Evolutionary conservation across 2,888 invertebrate species (phyloP).

Genomic region (Himalopsyche tibetana): DNA sequence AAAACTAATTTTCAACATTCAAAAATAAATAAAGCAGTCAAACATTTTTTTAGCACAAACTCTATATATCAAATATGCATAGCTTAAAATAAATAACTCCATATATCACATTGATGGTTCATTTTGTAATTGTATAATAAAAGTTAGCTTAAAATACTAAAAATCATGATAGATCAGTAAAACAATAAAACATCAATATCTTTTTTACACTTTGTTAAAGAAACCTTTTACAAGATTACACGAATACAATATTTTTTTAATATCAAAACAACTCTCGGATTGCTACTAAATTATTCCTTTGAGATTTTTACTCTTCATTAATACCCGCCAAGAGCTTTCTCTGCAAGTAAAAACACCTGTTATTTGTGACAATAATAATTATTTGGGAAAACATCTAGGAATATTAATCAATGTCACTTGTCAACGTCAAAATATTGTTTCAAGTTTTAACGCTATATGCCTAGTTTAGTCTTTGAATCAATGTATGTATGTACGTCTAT

Average conservation of each 20-base stretch:
- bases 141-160: too few relatives aligned
- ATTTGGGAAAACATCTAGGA: constrained; percentile 51
- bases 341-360: constrained; percentile 57
- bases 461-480: not conserved
- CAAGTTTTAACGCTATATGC: not conserved
- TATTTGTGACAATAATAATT: constrained; percentile 60
- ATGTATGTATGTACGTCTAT: not conserved
- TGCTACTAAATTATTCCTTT: not conserved
- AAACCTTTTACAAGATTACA: not conserved
- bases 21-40: too few relatives aligned
- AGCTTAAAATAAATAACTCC: too few relatives aligned
- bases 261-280: not conserved
- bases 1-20: too few relatives aligned
- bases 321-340: constrained; percentile 49
- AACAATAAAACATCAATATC: too few relatives aligned
- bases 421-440: constrained; percentile 28
- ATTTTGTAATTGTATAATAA: too few relatives aligned
- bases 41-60: too few relatives aligned
- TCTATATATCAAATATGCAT: too few relatives aligned
- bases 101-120: too few relatives aligned
- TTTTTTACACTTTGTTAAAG: not conserved
- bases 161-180: too few relatives aligned
- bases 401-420: constrained; percentile 58
- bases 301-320: constrained; percentile 50
- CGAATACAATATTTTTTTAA: not conserved